Conservation (phyloP, 2,797 vertebrate genomes). For the Setipinna tenuifilis region DNA sequence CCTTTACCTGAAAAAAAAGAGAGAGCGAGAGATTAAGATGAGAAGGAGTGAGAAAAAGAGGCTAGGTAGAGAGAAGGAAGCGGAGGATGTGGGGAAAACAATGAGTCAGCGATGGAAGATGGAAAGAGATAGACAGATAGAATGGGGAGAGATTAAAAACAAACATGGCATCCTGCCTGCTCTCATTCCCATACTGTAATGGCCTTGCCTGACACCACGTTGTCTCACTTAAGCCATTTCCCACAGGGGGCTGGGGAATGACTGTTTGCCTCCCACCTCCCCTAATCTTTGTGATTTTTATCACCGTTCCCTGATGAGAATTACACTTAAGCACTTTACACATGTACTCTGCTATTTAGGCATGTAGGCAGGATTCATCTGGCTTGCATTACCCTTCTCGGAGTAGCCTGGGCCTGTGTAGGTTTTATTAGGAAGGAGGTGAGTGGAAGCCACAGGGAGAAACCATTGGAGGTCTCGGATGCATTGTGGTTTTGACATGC, state of each 20-base stretch:
- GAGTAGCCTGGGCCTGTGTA: neutral
- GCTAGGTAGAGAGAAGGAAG: neutral
- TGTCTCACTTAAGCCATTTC: neutral
- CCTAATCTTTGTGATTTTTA: neutral
- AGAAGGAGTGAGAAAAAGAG: neutral
- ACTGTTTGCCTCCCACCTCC: neutral
- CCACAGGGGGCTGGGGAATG: neutral
- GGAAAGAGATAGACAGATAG: neutral
- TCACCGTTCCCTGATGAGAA: neutral
- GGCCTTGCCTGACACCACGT: neutral
- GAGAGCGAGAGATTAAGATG: neutral
- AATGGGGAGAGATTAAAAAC: neutral
- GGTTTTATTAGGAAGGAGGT: neutral
- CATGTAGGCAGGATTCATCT: constrained; percentile 5
- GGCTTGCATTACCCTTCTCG: neutral
- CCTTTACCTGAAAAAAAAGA: neutral
- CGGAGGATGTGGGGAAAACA: too few relatives aligned
- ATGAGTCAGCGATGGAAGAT: neutral
- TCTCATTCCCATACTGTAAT: neutral
- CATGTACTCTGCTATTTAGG: neutral
- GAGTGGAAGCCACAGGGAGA: neutral
- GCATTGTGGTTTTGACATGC: neutral
- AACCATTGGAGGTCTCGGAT: neutral
- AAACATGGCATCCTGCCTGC: neutral
- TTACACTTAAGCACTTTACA: neutral